These are phyloP conservation scores for Camelus dromedarius DNA, from an alignment of 2,113 vertebrate genomes.

Conservation along the genomic window DNA sequence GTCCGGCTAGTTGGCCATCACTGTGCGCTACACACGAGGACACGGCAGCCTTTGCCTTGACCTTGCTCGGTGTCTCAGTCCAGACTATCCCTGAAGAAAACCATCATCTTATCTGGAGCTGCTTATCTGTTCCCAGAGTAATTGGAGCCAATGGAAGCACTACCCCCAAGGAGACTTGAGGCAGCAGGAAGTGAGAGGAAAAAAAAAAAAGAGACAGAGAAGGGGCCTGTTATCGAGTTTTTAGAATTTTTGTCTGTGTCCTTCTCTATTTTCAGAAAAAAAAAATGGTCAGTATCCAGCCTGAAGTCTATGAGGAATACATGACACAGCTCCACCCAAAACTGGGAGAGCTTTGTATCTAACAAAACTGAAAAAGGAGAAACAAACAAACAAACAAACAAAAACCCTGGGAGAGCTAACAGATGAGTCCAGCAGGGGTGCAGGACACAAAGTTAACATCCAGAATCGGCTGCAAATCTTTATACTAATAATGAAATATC, in stretches of 20 bases:
- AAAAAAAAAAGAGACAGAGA: background rate
- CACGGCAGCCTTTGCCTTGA: background rate
- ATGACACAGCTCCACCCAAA: too few relatives aligned
- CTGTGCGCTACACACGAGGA: background rate
- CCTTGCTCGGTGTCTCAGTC: background rate
- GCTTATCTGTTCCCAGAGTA: background rate
- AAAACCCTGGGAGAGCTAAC: too few relatives aligned
- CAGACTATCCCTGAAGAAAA: background rate
- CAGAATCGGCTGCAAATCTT: too few relatives aligned
- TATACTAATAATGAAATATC: too few relatives aligned
- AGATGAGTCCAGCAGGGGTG: too few relatives aligned
- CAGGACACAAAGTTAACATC: too few relatives aligned
- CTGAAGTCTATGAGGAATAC: too few relatives aligned
- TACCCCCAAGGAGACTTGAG: too few relatives aligned
- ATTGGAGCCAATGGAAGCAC: background rate
- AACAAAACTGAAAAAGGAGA: too few relatives aligned
- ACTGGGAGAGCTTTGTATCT: too few relatives aligned
- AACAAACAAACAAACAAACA: too few relatives aligned
- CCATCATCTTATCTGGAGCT: too few relatives aligned
- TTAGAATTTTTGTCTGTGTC: background rate
- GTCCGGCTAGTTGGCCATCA: background rate
- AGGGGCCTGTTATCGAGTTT: fast-evolving
- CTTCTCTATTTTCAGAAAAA: background rate
- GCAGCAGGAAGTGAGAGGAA: background rate
- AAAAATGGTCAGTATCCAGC: background rate